Percentiles rank a stretch among this genome's conserved stretches.
Conservation (phyloP, 2,797 vertebrate genomes). For the Danio jaintianensis region DNA sequence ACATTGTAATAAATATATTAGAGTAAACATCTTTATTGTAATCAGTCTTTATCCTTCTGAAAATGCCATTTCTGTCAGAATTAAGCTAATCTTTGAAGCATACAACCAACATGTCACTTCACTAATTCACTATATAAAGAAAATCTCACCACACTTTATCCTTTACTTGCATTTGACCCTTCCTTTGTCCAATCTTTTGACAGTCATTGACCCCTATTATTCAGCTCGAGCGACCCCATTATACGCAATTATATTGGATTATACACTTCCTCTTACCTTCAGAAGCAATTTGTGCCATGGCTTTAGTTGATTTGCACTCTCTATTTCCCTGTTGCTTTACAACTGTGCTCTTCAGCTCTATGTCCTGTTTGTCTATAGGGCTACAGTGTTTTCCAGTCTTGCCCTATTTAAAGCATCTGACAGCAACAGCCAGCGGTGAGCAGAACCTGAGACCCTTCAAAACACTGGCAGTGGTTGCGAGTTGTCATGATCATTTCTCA, state of each 20-base stretch:
- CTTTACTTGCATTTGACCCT: constrained; percentile 18
- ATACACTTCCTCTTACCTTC: constrained; percentile 74
- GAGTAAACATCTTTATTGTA: no score
- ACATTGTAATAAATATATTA: neutral
- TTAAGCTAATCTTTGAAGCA: constrained; percentile 1
- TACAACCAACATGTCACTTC: constrained; percentile 6
- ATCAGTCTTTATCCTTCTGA: neutral
- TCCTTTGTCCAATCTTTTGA: constrained; percentile 20
- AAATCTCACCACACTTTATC: neutral
- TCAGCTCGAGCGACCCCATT: constrained; percentile 14
- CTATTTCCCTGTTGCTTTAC: constrained; percentile 47
- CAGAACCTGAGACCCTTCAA: constrained; percentile 34
- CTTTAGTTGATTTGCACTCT: constrained; percentile 58
- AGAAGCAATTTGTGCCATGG: constrained; percentile 67
- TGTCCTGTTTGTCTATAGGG: constrained; percentile 22
- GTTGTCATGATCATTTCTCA: constrained; percentile 12
- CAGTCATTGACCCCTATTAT: constrained; percentile 25
- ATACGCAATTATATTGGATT: neutral
- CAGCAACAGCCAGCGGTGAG: constrained; percentile 62
- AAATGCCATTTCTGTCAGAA: neutral
- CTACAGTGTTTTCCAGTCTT: constrained; percentile 58
- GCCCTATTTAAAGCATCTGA: constrained; percentile 75
- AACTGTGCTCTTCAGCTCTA: constrained; percentile 18
- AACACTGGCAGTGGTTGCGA: constrained; percentile 1
- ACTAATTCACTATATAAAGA: neutral